Evolutionary conservation across 1,140 invertebrate genomes (phyloP), one percentile per base, ranked within the genome.

Genomic region (Antheraea mylitta): DNA sequence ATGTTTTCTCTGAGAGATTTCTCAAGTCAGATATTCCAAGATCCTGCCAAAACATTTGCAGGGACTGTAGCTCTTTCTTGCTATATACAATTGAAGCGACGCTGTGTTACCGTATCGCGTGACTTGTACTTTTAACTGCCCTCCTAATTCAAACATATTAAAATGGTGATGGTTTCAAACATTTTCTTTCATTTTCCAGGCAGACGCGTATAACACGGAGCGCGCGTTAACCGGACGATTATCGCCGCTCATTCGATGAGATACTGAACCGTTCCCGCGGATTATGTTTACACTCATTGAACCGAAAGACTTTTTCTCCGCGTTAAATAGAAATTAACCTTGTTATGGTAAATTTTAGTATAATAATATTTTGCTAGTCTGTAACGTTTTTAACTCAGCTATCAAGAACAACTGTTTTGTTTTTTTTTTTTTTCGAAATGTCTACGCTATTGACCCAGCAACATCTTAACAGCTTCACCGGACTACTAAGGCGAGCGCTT

Each of bases 271-370:
- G 11, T 53, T 53, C 16, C 6, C 45, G 45, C 6, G 45, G 45
- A 53, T 53, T 53, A 53, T 53, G 45, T 53, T 53, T 53, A 53
- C 45, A 53, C 11, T 16, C 45, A 53, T 53, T 53, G 45, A 53
- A 53, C 45, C 13, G 45, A 53, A 53, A 53, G 45, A 13, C 0
- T 53, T 53, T 42, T 42, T 42, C 38, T 16, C 45, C 13, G 13
- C 11, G 16, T 16, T 13, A 53, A 53, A 53, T n/a, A 13, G 13
- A 16, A 53, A 53, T 53, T 53, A 53, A 13, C 11, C 45, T 13
- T 16, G 45, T 16, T 53, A 16, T 53, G 11, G 45, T 16, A 13
- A 53, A 13, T 53, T 53, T 53, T 53, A 53, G 13, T 53, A 53
- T 16, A 13, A 42, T 30, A 30, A 30, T 30, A 30, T 30, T 30